These are phyloP conservation scores for Spilarctia lutea DNA, from an alignment of 2,888 invertebrate species.

Conservation along the genomic window DNA sequence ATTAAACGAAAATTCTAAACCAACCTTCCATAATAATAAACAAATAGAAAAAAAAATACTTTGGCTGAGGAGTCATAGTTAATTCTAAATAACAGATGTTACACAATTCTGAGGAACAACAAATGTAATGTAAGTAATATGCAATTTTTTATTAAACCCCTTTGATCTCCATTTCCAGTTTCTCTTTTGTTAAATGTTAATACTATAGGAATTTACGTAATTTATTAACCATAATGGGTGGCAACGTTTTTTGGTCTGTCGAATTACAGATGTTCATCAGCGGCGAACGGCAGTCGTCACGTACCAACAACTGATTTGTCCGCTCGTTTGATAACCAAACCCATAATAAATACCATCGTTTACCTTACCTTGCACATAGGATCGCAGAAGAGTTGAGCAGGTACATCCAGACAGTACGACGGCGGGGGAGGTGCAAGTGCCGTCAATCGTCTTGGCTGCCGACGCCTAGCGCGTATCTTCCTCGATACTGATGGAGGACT, in stretches of 20 bases:
- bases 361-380: constrained; percentile 75
- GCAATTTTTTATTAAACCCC: too few species aligned
- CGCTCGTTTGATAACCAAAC: not conserved
- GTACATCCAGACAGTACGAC: constrained; percentile 72
- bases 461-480: constrained; percentile 77
- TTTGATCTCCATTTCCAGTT: too few species aligned
- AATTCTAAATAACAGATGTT: too few species aligned
- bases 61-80: not conserved
- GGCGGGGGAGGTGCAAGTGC: constrained; percentile 71
- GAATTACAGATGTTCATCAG: not conserved
- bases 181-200: too few species aligned
- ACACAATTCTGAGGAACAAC: not conserved
- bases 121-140: not conserved
- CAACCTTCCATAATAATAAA: too few species aligned
- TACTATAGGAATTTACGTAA: too few species aligned
- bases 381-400: constrained; percentile 76
- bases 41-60: too few species aligned
- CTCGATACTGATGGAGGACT: constrained; percentile 70
- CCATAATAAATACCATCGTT: not conserved
- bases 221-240: too few species aligned
- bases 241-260: too few species aligned
- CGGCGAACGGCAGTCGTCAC: not conserved
- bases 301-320: not conserved
- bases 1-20: too few species aligned
- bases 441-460: constrained; percentile 71